phyloP scores from a whole-genome alignment of 2,797 vertebrate species.

The Rhinatrema bivittatum region DNA sequence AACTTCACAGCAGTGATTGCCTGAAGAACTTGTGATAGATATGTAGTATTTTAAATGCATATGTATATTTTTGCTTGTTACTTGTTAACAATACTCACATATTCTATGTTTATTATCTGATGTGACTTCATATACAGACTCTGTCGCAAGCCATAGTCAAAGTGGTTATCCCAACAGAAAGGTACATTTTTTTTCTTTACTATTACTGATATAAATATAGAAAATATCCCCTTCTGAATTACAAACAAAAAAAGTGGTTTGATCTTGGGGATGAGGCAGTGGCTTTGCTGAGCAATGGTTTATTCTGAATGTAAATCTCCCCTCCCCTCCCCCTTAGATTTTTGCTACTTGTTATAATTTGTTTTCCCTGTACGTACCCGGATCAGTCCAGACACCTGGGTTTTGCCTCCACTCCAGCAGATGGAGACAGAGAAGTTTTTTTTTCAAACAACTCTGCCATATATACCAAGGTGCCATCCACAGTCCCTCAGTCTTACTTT shows the following conservation, averaged over 20 bases:
- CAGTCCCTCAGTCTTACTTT: too few relatives aligned
- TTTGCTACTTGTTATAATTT: constrained; percentile 23
- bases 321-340: too few relatives aligned
- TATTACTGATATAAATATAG: constrained; percentile 97
- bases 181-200: constrained; percentile 99
- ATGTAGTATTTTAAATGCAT: constrained; percentile 94
- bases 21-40: constrained; percentile 76
- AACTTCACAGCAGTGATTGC: constrained; percentile 79
- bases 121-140: constrained; percentile 99
- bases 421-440: too few relatives aligned
- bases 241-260: constrained; percentile 56
- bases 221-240: constrained; percentile 89
- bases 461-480: too few relatives aligned
- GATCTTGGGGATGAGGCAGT: constrained; percentile 67
- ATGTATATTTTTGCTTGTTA: constrained; percentile 97
- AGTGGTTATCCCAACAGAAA: constrained; percentile 99
- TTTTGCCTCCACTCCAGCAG: too few relatives aligned
- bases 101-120: constrained; percentile 99
- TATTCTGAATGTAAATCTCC: too few relatives aligned
- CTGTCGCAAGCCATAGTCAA: constrained; percentile 99
- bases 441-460: too few relatives aligned
- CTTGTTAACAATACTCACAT: constrained; percentile 99
- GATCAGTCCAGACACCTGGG: too few relatives aligned
- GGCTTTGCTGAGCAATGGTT: constrained; percentile 95
- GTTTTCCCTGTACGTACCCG: too few relatives aligned